These are phyloP conservation scores for Leptodirus hochenwartii DNA, from an alignment of 2,888 invertebrate genomes.

Conservation along the genomic window DNA sequence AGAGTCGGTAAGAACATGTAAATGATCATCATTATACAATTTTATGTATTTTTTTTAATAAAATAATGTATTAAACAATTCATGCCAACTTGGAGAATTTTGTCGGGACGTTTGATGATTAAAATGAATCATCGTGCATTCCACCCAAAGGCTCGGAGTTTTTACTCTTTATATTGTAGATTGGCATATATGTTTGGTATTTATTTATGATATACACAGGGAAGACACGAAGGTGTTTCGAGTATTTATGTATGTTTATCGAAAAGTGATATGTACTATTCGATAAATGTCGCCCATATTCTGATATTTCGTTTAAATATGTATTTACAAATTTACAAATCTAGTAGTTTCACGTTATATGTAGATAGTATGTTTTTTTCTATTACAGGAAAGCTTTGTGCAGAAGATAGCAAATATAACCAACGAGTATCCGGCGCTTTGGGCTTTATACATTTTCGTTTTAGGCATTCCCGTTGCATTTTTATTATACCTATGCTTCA, in stretches of 20 bases:
- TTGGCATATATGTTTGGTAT: slow-evolving; percentile 48
- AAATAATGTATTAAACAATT: not conserved
- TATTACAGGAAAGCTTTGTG: slow-evolving; percentile 55
- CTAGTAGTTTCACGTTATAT: slow-evolving; percentile 1
- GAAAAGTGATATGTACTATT: no score
- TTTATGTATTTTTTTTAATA: not conserved
- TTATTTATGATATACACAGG: slow-evolving; percentile 22
- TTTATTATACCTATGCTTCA: slow-evolving; percentile 67
- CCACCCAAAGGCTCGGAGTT: slow-evolving; percentile 65
- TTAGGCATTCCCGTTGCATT: slow-evolving; percentile 63
- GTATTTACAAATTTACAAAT: slow-evolving; percentile 3
- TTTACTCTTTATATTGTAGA: slow-evolving; percentile 57
- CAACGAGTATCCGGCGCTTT: slow-evolving; percentile 78
- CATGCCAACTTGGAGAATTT: slow-evolving; percentile 21
- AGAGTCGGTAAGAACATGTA: slow-evolving; percentile 49
- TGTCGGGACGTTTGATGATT: slow-evolving; percentile 56
- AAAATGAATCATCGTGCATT: slow-evolving; percentile 61
- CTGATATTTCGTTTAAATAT: not conserved
- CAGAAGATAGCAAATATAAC: slow-evolving; percentile 58
- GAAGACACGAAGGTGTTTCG: no score
- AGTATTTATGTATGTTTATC: no score
- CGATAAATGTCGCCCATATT: no score
- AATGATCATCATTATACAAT: not conserved
- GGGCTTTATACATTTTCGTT: slow-evolving; percentile 67
- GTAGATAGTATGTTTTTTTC: slow-evolving; percentile 3